Evolutionary conservation across 2,113 vertebrate genomes (phyloP).

Genomic region (Dipodomys ordii): DNA sequence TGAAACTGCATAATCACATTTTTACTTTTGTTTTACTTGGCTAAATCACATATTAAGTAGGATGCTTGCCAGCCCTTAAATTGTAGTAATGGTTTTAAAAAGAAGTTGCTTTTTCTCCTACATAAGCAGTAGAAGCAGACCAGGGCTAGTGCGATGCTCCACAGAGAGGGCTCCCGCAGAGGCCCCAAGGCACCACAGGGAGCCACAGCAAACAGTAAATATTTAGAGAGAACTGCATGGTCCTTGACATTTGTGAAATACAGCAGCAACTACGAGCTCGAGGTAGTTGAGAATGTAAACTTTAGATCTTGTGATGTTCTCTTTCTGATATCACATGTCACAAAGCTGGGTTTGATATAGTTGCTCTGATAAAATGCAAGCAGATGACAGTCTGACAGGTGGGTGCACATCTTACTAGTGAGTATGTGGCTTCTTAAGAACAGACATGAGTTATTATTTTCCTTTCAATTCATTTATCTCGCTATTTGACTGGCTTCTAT

Average conservation of each 20-base stretch:
- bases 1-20: not conserved
- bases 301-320: not conserved
- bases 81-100: not conserved
- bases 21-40: not conserved
- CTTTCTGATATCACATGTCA: not conserved
- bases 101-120: not conserved
- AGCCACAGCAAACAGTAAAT: not conserved
- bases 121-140: not conserved
- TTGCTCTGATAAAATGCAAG: not conserved
- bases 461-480: slow-evolving; percentile 28
- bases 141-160: not conserved
- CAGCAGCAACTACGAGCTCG: not conserved
- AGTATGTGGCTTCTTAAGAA: not conserved
- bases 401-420: not conserved
- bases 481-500: not conserved
- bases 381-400: not conserved
- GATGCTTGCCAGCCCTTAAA: not conserved
- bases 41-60: not conserved
- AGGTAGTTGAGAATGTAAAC: not conserved
- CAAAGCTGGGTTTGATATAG: not conserved
- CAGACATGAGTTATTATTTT: not conserved
- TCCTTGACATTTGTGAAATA: not conserved
- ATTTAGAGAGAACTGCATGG: not conserved
- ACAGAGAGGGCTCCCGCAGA: not conserved
- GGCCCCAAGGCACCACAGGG: not conserved